Evolutionary conservation across 1,140 invertebrate species (phyloP).

Genomic region (Frieseomelitta varia): DNA sequence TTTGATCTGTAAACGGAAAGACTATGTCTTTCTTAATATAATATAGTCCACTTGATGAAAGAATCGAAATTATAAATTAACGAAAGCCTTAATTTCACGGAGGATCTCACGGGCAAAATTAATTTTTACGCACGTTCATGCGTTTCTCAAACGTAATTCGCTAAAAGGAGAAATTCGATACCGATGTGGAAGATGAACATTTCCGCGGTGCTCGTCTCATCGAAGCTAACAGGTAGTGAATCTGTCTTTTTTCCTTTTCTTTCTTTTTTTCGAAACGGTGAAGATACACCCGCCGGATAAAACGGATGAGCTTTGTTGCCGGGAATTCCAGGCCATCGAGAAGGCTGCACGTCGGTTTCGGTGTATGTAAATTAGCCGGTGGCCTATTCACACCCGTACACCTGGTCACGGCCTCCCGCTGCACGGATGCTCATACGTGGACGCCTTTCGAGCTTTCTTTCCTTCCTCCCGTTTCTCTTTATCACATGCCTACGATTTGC

Average conservation of each 20-base stretch:
- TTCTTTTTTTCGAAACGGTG: constrained; percentile 19
- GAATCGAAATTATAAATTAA: not conserved
- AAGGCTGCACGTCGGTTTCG: constrained; percentile 44
- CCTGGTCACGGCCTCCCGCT: constrained; percentile 66
- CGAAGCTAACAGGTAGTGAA: constrained; percentile 34
- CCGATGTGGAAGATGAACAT: not conserved
- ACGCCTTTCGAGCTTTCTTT: constrained; percentile 26
- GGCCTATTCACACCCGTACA: constrained; percentile 63
- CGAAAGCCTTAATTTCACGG: not conserved
- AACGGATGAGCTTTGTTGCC: constrained; percentile 51
- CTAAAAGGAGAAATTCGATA: not conserved
- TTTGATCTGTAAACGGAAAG: not conserved
- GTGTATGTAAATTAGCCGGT: constrained; percentile 70
- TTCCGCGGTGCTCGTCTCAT: constrained; percentile 4
- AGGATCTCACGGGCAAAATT: not conserved
- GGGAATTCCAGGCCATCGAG: constrained; percentile 50
- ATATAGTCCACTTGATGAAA: not conserved
- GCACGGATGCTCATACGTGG: constrained; percentile 50
- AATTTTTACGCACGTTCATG: not conserved
- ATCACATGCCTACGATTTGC: not conserved
- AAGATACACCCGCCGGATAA: constrained; percentile 50
- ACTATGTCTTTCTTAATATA: not conserved
- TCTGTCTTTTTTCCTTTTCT: constrained; percentile 28
- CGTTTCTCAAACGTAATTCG: not conserved
- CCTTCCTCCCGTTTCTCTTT: not conserved